These are phyloP conservation scores for Pantala flavescens DNA, from an alignment of 1,140 invertebrate species.

Conservation along the genomic window DNA sequence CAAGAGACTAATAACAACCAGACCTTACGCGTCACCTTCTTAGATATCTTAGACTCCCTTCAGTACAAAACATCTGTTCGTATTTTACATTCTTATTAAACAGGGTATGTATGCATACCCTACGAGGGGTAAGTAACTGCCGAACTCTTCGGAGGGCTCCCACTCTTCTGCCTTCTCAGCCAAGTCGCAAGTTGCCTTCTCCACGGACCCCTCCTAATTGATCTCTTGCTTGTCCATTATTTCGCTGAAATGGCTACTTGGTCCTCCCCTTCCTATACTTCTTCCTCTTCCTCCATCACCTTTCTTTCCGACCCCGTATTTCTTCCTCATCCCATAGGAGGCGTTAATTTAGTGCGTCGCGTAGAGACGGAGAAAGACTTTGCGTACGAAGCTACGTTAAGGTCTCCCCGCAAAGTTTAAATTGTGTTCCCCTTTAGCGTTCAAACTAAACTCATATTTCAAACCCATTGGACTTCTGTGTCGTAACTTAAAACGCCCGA, in stretches of 20 bases:
- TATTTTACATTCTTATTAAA: too few species aligned
- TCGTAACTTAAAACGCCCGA: not conserved
- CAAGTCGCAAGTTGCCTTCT: too few species aligned
- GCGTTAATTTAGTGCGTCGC: conserved; percentile 1
- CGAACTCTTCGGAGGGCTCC: too few species aligned
- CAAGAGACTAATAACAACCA: too few species aligned
- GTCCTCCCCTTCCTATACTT: not conserved
- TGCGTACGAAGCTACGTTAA: not conserved
- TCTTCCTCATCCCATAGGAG: not conserved
- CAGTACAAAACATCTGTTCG: too few species aligned
- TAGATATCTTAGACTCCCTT: too few species aligned
- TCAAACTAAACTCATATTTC: conserved; percentile 3
- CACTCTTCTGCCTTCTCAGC: too few species aligned
- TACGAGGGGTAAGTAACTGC: too few species aligned
- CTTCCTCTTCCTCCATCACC: not conserved
- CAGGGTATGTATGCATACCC: too few species aligned
- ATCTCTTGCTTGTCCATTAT: not conserved
- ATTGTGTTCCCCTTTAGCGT: not conserved
- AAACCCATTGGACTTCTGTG: not conserved
- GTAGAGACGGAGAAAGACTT: not conserved
- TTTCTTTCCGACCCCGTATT: not conserved
- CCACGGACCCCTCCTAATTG: not conserved
- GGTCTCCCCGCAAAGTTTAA: conserved; percentile 8
- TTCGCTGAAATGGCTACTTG: not conserved
- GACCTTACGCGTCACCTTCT: too few species aligned